These are phyloP conservation scores for Thamnophis elegans DNA, from an alignment of 2,797 vertebrate species.

Conservation along the genomic window DNA sequence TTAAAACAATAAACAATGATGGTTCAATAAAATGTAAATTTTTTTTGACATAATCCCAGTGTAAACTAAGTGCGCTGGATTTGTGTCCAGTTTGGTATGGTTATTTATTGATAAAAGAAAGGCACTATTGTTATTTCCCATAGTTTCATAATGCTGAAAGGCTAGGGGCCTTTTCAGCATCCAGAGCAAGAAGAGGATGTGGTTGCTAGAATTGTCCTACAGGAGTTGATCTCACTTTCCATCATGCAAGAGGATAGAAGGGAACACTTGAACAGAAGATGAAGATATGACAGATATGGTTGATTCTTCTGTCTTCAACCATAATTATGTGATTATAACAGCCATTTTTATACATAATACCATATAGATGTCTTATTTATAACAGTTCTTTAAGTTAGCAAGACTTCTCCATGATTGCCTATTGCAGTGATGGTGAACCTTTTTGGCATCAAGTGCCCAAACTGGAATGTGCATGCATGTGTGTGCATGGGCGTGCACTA, in stretches of 20 bases:
- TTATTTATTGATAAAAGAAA: conserved; percentile 9
- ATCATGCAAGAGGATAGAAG: background rate
- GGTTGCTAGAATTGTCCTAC: background rate
- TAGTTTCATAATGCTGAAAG: background rate
- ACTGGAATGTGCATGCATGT: too few relatives aligned
- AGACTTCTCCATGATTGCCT: background rate
- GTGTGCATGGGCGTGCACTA: too few relatives aligned
- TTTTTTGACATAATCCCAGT: conserved; percentile 4
- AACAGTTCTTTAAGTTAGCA: background rate
- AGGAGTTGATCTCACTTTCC: background rate
- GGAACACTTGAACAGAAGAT: background rate
- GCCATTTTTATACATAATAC: background rate
- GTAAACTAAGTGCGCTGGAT: background rate
- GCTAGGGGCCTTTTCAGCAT: background rate
- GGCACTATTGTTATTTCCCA: background rate
- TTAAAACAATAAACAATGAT: conserved; percentile 12
- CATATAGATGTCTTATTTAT: background rate
- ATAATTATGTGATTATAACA: background rate
- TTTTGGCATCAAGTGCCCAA: too few relatives aligned
- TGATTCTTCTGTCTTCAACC: background rate
- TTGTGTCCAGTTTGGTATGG: background rate
- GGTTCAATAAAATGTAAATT: conserved; percentile 21
- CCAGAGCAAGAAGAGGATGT: background rate
- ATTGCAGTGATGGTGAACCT: background rate
- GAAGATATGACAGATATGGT: background rate